Base-by-base conservation (phyloP, 2,113 vertebrate species). In the Indri indri region DNA sequence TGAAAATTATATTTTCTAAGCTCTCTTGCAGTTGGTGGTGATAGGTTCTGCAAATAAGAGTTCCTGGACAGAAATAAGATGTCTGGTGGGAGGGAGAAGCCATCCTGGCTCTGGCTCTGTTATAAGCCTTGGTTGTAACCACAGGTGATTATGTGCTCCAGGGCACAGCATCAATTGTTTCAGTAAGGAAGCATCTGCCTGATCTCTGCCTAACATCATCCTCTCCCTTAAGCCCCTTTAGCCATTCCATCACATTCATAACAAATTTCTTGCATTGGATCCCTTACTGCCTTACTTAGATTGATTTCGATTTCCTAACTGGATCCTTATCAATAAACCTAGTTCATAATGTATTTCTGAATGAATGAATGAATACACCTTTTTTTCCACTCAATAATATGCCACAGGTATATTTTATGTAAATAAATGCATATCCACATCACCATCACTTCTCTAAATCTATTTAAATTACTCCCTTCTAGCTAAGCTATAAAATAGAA, bases 401-500 rank as follows among this genome's bases (percentile, higher is more conserved):
- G 27, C 11, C 12, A 25, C n/a, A 57, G 14, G 27, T 82, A 47
- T 54, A 54, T 81, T 87, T 91, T 70, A 52, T 25, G 8, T 82
- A 87, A 93, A 86, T 90, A 96, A 89, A 59, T 59, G 50, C 16
- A 37, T 40, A 45, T 54, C 34, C 25, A 30, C 8, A 63, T 54
- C 10, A 71, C 11, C 9, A 77, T 37, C 65, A 30, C 42, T 77
- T 71, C 84, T 42, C 57, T 5, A 88, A 6, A 77, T 84, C 54
- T 71, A 86, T 83, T 70, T 84, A 73, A 91, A 63, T 93, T 47
- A 77, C 4, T 77, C 13, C 12, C 34, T 83, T 42, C 7, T 73
- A 84, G 88, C 17, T 91, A 91, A 47, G 40, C 25, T 90, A 76
- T 81, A 86, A 93, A 52, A 90, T 37, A 86, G 37, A 81, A 82